Evolutionary conservation across 2,888 invertebrate genomes (phyloP).

Genomic region (Notodonta dromedarius): DNA sequence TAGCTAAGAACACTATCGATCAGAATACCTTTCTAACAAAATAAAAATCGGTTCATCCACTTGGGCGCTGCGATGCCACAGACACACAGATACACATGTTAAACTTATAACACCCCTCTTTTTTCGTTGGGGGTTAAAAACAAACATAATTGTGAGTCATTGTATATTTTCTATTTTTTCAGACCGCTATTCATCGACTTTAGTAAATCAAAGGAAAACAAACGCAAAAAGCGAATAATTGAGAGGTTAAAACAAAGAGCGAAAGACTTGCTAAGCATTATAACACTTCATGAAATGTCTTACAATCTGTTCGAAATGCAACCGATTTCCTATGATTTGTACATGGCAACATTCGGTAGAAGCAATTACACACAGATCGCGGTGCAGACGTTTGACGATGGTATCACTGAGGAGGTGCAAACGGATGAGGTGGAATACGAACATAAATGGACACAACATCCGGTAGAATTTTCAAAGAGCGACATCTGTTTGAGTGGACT

Average conservation of each 20-base stretch:
- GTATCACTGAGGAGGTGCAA: constrained; percentile 67
- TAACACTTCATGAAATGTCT: constrained; percentile 75
- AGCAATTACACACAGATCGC: constrained; percentile 70
- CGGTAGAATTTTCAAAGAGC: constrained; percentile 68
- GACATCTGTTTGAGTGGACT: constrained; percentile 49
- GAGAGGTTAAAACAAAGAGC: constrained; percentile 66
- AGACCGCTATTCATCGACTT: constrained; percentile 74
- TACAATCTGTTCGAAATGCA: constrained; percentile 76
- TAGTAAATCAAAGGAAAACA: constrained; percentile 65
- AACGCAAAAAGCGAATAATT: constrained; percentile 55
- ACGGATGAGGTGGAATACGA: constrained; percentile 61
- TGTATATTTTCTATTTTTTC: constrained; percentile 33
- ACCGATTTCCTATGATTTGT: constrained; percentile 77
- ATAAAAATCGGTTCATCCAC: no score
- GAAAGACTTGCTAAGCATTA: constrained; percentile 69
- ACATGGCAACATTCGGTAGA: constrained; percentile 74
- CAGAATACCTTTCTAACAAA: no score
- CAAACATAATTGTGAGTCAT: no score
- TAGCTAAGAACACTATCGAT: no score
- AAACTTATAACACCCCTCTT: no score
- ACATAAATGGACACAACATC: constrained; percentile 76
- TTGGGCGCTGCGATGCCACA: no score
- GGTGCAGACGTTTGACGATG: constrained; percentile 76
- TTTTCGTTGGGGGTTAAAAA: no score
- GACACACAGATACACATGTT: no score